phyloP scores from a whole-genome alignment of 2,797 vertebrate species.

The Chaetophractus vellerosus region DNA sequence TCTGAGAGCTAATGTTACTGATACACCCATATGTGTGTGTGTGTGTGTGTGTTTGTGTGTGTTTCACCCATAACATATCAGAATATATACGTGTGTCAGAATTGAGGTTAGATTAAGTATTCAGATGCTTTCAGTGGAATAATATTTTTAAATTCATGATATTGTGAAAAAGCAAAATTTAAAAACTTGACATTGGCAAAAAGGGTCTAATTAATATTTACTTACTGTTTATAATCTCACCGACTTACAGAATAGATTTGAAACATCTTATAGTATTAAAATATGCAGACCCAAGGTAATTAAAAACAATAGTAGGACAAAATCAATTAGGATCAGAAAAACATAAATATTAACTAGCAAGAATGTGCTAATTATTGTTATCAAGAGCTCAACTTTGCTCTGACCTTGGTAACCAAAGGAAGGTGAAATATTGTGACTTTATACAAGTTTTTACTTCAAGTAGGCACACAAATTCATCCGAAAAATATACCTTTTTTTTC shows the following conservation, averaged over 20 bases:
- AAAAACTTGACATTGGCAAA: slow-evolving; percentile 48
- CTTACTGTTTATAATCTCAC: not conserved
- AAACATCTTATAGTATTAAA: slow-evolving; percentile 19
- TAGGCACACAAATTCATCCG: slow-evolving; percentile 33
- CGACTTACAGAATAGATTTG: slow-evolving; percentile 41
- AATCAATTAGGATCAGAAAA: slow-evolving; percentile 26
- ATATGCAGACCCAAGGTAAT: slow-evolving; percentile 19
- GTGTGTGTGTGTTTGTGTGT: not conserved
- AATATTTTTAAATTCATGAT: slow-evolving; percentile 54
- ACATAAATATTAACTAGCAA: not conserved
- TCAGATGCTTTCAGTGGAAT: slow-evolving; percentile 26
- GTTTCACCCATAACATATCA: not conserved
- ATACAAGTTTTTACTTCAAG: not conserved
- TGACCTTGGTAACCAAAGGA: not conserved
- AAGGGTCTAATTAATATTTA: slow-evolving; percentile 30
- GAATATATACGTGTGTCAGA: not conserved
- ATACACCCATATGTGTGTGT: not conserved
- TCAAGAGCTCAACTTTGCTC: not conserved
- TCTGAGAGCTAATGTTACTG: no score
- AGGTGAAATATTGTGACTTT: not conserved
- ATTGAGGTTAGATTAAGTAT: not conserved
- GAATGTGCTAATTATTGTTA: not conserved
- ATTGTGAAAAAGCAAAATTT: slow-evolving; percentile 30
- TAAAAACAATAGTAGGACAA: slow-evolving; percentile 1
- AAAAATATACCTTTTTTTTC: not conserved